Conservation (phyloP, 2,797 vertebrate species). For the Tapera naevia region DNA sequence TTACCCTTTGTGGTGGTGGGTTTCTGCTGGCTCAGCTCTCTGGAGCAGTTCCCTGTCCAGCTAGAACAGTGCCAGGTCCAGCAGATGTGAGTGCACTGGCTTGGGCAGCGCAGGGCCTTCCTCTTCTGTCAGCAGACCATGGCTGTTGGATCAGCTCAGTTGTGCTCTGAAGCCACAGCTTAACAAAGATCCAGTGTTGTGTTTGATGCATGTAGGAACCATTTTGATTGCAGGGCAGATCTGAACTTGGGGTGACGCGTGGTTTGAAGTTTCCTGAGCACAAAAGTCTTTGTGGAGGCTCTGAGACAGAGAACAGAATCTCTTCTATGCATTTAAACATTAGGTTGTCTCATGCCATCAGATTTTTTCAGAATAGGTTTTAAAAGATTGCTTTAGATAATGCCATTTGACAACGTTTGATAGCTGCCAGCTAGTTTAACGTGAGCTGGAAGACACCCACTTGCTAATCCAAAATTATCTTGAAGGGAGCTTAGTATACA, state of each 20-base stretch:
- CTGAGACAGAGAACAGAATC: not conserved
- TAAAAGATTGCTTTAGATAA: not conserved
- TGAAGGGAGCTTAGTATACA: not conserved
- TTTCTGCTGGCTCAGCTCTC: accelerated
- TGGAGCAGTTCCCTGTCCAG: accelerated
- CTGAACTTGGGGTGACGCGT: not conserved
- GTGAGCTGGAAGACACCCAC: not conserved
- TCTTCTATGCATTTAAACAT: not conserved
- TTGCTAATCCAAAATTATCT: not conserved
- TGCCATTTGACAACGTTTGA: not conserved
- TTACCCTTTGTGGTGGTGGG: accelerated
- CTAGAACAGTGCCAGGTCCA: accelerated
- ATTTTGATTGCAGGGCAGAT: not conserved
- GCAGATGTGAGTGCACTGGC: accelerated
- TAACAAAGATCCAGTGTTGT: not conserved
- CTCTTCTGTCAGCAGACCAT: accelerated
- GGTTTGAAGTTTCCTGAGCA: not conserved
- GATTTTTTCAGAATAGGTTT: not conserved
- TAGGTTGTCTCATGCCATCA: not conserved
- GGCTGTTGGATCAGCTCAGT: accelerated
- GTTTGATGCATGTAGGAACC: accelerated
- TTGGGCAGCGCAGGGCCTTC: not conserved
- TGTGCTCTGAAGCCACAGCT: not conserved
- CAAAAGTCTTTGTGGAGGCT: not conserved
- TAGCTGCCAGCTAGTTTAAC: not conserved